Evolutionary conservation across 92 coral and sea anemone species (phyloP), one percentile per base, ranked within the genome.

Genomic region (Montipora capitata): DNA sequence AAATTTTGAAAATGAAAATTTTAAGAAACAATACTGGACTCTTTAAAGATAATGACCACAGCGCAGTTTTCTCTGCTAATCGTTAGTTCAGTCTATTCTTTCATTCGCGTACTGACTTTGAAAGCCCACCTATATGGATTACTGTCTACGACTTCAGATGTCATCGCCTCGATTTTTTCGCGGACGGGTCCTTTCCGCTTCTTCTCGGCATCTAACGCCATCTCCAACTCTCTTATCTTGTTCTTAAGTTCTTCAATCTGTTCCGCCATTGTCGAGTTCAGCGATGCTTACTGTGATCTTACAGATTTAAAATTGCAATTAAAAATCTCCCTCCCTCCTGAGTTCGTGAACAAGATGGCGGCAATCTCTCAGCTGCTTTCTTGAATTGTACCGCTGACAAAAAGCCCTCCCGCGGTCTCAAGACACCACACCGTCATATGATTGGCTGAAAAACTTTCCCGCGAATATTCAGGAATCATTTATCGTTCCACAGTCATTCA

Each of bases 91-190:
- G 38, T 44, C 14, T 4, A 39, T 54, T 13, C 62, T 14, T 54
- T 65, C 40, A 18, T 42, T 27, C 10, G 51, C 3, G 17, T 35
- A 9, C 17, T 15, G 11, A 18, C n/a, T 76, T 56, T 62, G n/a
- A 58, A 42, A 13, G 43, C 84, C 42, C 41, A 97, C 99, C 99
- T 97, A 92, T 97, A 97, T 3, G 99, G 99, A 92, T 97, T 97
- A 59, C 96, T 92, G 74, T 97, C 99, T 7, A 97, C 98, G 3
- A 97, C 99, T 75, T 97, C 99, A 10, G 97, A 88, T 18, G 96
- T 95, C 99, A 97, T 97, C 57, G 84, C 69, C 0, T 83, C 85
- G 61, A 97, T 93, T 80, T 92, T 97, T 52, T 90, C 94, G 18
- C 99, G 84, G 58, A 80, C 59, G 41, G 98, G 96, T 7, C 98